Base-by-base conservation (phyloP, 1,140 invertebrate genomes). In the Chelonus insularis region DNA sequence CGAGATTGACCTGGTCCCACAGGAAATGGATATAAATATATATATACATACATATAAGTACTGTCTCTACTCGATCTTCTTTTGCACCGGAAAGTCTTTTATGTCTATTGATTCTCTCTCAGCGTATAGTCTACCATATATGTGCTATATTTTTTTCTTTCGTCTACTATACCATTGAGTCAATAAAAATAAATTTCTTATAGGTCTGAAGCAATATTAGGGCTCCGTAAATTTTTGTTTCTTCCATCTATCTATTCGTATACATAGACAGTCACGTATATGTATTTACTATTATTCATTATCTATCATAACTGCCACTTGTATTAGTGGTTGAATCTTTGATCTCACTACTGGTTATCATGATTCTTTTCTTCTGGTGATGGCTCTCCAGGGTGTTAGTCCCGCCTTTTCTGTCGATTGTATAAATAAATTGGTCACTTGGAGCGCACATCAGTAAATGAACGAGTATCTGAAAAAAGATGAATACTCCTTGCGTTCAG, bases 391-490 rank as follows among this genome's bases (percentile, higher is more conserved):
- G 34, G 39, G 50, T 23, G 57, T 61, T 43, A 25, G 39, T 60
- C 59, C 56, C 63, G 63, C 63, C 59, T 47, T 29, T 16, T 21
- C 37, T 71, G 68, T 65, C 69, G 70, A 69, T 69, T 63, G 75
- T 76, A 70, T 72, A 71, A 79, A 72, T 77, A 78, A 79, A 80
- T 77, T 72, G 76, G 77, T 78, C n/a, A n/a, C n/a, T n/a, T n/a
- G n/a, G n/a, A n/a, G n/a, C n/a, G n/a, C n/a, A n/a, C n/a, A n/a
- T n/a, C n/a, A n/a, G n/a, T n/a, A n/a, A n/a, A n/a, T n/a, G n/a
- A n/a, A n/a, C n/a, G n/a, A n/a, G n/a, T n/a, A n/a, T n/a, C n/a
- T n/a, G n/a, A n/a, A n/a, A n/a, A n/a, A n/a, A n/a, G n/a, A n/a
- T n/a, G n/a, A n/a, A n/a, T n/a, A n/a, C n/a, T n/a, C n/a, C n/a